These are phyloP conservation scores for Anser brachyrhynchus DNA, from an alignment of 2,113 vertebrate species.

Conservation along the genomic window DNA sequence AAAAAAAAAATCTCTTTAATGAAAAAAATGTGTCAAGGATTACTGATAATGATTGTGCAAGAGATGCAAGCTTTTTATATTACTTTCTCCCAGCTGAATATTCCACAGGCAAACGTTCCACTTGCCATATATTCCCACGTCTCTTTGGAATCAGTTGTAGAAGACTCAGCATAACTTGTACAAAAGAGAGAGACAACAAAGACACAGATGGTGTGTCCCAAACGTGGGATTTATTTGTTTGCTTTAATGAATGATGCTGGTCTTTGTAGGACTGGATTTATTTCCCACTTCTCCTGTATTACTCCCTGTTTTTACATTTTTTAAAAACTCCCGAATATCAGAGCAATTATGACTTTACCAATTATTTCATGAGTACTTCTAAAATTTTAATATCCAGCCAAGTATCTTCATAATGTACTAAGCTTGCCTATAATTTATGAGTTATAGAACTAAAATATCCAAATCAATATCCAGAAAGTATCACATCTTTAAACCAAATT, in stretches of 20 bases:
- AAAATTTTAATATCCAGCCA: constrained; percentile 52
- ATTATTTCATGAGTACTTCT: constrained; percentile 38
- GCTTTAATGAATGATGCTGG: neutral
- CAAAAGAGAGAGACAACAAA: neutral
- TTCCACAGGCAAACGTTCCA: neutral
- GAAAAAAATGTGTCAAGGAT: neutral
- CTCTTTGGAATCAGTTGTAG: neutral
- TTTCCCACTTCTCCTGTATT: neutral
- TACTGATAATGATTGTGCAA: neutral
- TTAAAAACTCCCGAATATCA: neutral
- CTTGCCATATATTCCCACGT: neutral
- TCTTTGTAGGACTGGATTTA: neutral
- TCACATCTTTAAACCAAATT: constrained; percentile 76
- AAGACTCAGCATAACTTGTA: neutral
- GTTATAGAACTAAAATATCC: constrained; percentile 53
- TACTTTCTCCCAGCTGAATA: neutral
- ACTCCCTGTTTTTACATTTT: neutral
- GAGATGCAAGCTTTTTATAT: neutral
- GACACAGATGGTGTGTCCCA: neutral
- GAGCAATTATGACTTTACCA: constrained; percentile 3
- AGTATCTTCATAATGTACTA: constrained; percentile 41
- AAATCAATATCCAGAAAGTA: constrained; percentile 73
- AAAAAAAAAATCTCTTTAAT: neutral
- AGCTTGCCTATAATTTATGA: constrained; percentile 41
- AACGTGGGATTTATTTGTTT: neutral